A percentile compares a stretch with the other conserved stretches of the same genome.
These are phyloP conservation scores for Orchestia grillus DNA, from an alignment of 1,140 invertebrate genomes.

Conservation along the genomic window DNA sequence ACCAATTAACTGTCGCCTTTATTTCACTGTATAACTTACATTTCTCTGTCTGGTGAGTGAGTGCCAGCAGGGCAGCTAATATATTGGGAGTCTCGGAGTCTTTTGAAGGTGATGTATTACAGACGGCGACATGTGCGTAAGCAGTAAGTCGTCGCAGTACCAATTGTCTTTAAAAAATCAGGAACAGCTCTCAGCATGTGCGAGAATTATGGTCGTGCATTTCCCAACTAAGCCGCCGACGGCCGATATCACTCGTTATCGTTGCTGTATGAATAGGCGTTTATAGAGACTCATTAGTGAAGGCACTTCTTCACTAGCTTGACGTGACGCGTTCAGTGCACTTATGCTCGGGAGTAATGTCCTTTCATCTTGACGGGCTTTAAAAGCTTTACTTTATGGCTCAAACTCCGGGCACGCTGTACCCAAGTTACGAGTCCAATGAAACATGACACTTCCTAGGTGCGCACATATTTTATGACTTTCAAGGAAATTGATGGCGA, in stretches of 20 bases:
- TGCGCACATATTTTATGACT: neutral
- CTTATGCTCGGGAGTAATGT: neutral
- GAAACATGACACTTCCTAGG: neutral
- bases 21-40: neutral
- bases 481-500: neutral
- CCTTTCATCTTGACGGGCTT: neutral
- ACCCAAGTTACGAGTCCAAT: neutral
- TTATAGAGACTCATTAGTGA: conserved; percentile 24
- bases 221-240: neutral
- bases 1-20: neutral
- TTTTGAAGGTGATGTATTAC: conserved; percentile 22
- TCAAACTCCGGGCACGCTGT: neutral
- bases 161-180: conserved; percentile 32
- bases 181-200: neutral
- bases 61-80: neutral
- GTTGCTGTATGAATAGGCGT: neutral
- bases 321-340: conserved; percentile 3
- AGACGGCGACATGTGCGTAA: neutral
- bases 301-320: conserved; percentile 25
- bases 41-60: neutral
- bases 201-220: neutral
- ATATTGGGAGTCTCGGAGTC: neutral
- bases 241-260: neutral
- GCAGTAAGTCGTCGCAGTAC: neutral
- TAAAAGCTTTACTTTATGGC: neutral